Evolutionary conservation across 2,113 vertebrate species (phyloP).

Genomic region (Macquaria australasica): DNA sequence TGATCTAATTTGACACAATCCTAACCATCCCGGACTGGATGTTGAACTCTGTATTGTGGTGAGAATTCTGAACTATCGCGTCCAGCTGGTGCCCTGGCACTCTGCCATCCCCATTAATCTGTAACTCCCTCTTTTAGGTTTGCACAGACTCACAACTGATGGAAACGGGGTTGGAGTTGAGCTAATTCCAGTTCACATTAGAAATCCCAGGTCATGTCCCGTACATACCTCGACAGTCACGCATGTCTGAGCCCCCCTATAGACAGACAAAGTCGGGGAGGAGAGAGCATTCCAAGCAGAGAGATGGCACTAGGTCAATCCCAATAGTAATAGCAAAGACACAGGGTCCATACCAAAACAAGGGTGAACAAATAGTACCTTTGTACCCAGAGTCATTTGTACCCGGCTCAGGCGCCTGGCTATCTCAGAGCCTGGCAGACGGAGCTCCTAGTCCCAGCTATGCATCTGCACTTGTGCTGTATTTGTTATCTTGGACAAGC

Average conservation of each 20-base stretch:
- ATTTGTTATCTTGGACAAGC: conserved; percentile 79
- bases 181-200: conserved; percentile 45
- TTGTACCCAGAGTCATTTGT: conserved; percentile 81
- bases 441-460: conserved; percentile 63
- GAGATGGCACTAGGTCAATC: conserved; percentile 64
- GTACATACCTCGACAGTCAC: conserved; percentile 43
- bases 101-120: conserved; percentile 45
- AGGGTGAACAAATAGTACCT: conserved; percentile 80
- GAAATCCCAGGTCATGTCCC: conserved; percentile 48
- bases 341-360: conserved; percentile 75
- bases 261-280: conserved; percentile 10
- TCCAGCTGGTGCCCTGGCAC: conserved; percentile 62
- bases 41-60: conserved; percentile 22
- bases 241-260: conserved; percentile 17
- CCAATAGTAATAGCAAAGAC: conserved; percentile 69
- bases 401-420: conserved; percentile 70
- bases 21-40: conserved; percentile 19
- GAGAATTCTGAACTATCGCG: conserved; percentile 27
- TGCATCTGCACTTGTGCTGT: conserved; percentile 75
- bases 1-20: conserved; percentile 52
- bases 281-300: conserved; percentile 44
- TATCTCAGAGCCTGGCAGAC: conserved; percentile 69
- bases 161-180: conserved; percentile 6
- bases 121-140: conserved; percentile 34
- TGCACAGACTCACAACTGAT: conserved; percentile 33